A percentile compares a stretch with the other conserved stretches of the same genome.
These are phyloP conservation scores for Xiphophorus hellerii DNA, from an alignment of 2,113 vertebrate genomes.

Conservation along the genomic window DNA sequence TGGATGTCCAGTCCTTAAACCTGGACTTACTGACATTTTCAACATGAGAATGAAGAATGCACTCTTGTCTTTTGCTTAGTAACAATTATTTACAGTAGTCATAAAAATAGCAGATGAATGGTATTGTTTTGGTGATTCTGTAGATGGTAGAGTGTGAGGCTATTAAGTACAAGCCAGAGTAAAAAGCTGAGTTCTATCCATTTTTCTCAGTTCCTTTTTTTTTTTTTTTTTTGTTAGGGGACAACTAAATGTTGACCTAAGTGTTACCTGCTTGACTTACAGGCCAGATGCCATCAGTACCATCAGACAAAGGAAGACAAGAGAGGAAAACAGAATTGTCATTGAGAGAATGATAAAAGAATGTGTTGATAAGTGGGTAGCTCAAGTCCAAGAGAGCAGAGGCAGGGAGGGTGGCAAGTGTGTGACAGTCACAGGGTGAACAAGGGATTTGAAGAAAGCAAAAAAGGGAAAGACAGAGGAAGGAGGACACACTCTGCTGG, in stretches of 20 bases:
- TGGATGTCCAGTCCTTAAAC: too few species aligned
- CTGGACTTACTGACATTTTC: too few species aligned
- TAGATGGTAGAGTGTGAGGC: too few species aligned
- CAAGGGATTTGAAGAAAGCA: conserved; percentile 52
- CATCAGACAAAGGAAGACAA: conserved; percentile 6
- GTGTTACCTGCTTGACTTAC: not conserved
- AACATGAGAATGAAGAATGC: not conserved
- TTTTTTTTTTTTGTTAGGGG: not conserved
- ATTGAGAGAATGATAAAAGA: conserved; percentile 40
- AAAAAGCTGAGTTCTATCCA: not conserved
- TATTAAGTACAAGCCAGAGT: too few species aligned
- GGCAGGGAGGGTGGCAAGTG: conserved; percentile 18
- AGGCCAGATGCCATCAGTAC: not conserved
- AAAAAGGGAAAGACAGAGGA: conserved; percentile 50
- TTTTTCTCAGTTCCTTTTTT: not conserved
- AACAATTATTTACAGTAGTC: not conserved
- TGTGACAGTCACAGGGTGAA: conserved; percentile 52
- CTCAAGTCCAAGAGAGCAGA: conserved; percentile 9
- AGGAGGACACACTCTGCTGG: conserved; percentile 74
- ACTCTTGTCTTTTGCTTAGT: not conserved
- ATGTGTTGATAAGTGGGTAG: conserved; percentile 47
- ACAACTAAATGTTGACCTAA: not conserved
- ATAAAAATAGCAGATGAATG: too few species aligned
- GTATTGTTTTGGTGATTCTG: too few species aligned
- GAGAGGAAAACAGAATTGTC: conserved; percentile 15